A percentile compares a stretch with the other conserved stretches of the same genome.
These are phyloP conservation scores for Heliocidaris tuberculata DNA, from an alignment of 35 echinoderm and acorn worm species.

Conservation along the genomic window DNA sequence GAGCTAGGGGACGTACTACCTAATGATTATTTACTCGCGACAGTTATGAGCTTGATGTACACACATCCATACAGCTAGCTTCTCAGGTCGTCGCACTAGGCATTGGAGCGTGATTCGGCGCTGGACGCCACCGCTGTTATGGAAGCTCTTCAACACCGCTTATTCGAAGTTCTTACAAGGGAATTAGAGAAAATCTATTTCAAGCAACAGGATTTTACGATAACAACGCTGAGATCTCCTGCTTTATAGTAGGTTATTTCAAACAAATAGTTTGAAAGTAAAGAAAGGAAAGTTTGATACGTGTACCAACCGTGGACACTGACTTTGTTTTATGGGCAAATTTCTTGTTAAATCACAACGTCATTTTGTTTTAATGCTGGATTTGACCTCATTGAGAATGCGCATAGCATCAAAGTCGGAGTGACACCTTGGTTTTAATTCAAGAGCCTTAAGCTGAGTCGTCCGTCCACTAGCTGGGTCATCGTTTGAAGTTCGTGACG, in stretches of 20 bases:
- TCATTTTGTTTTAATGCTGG: background rate
- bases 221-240: background rate
- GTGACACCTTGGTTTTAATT: background rate
- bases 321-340: no score
- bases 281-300: no score
- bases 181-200: background rate
- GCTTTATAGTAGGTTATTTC: background rate
- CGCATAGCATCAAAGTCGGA: background rate
- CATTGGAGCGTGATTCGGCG: background rate
- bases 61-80: background rate
- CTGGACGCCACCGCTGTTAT: background rate
- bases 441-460: background rate
- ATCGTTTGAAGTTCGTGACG: background rate
- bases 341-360: background rate
- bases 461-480: background rate
- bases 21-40: conserved; percentile 4
- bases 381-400: background rate
- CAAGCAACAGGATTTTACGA: background rate
- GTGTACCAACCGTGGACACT: no score
- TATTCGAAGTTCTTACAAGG: background rate
- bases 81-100: background rate
- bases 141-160: background rate
- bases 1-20: background rate
- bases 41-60: background rate
- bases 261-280: background rate